A percentile compares a stretch with the other conserved stretches of the same genome.
These are phyloP conservation scores for Drosophila nannoptera DNA, from an alignment of 1,140 invertebrate genomes.

Conservation along the genomic window DNA sequence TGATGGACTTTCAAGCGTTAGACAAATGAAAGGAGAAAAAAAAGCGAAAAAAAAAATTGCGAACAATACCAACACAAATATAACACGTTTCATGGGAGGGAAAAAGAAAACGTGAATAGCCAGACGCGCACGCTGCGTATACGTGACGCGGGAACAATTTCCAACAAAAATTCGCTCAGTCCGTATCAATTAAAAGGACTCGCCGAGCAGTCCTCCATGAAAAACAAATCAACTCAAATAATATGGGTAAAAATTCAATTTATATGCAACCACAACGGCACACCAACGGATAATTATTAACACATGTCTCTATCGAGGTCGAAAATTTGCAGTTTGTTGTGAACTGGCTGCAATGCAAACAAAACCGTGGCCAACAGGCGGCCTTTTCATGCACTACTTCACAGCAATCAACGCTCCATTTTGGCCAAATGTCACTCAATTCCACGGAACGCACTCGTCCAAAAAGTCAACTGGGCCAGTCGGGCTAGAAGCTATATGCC, in stretches of 20 bases:
- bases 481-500: no score
- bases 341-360: conserved; percentile 42
- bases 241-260: conserved; percentile 75
- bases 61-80: not conserved
- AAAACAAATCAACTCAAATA: conserved; percentile 50
- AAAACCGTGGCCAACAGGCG: conserved; percentile 48
- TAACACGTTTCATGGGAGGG: not conserved
- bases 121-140: conserved; percentile 46
- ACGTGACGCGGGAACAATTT: conserved; percentile 58
- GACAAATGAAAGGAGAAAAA: conserved; percentile 29
- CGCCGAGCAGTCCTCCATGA: conserved; percentile 17
- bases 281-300: conserved; percentile 17
- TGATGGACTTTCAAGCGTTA: conserved; percentile 68
- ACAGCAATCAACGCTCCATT: conserved; percentile 73
- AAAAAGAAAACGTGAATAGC: conserved; percentile 8
- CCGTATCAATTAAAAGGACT: conserved; percentile 66
- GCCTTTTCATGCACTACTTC: conserved; percentile 71
- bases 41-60: conserved; percentile 11
- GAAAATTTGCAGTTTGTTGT: conserved; percentile 28
- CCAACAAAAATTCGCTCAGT: conserved; percentile 31
- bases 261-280: conserved; percentile 66
- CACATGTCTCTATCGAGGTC: conserved; percentile 1
- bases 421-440: conserved; percentile 32
- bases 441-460: no score
- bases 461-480: no score